These are phyloP conservation scores for Beroe forskalii DNA, from an alignment of 37 sponge, comb jelly and placozoan genomes.

Conservation along the genomic window DNA sequence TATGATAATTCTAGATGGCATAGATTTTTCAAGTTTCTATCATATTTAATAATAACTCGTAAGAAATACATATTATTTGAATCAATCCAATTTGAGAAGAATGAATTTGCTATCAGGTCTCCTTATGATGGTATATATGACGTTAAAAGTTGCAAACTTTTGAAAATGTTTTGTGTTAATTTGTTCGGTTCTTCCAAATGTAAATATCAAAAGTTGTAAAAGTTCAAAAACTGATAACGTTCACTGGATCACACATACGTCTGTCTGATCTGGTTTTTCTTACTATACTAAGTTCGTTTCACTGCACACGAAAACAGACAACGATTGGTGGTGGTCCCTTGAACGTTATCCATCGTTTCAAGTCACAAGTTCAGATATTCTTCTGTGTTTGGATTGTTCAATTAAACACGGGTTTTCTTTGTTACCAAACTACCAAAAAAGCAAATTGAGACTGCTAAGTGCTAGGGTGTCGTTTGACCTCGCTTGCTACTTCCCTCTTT, in stretches of 20 bases:
- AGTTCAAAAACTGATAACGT: constrained; percentile 4
- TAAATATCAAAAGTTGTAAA: constrained; percentile 61
- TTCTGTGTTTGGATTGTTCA: constrained; percentile 50
- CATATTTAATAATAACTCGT: constrained; percentile 36
- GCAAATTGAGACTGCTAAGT: no score
- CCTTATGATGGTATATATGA: no score
- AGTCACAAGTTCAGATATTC: constrained; percentile 18
- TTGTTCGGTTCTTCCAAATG: constrained; percentile 10
- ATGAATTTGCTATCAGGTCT: neutral
- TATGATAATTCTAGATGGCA: no score
- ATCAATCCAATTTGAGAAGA: constrained; percentile 37
- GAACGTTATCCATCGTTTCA: neutral
- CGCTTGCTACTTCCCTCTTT: no score
- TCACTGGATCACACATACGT: neutral
- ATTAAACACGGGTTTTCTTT: constrained; percentile 9
- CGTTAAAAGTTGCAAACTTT: neutral
- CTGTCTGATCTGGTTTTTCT: no score
- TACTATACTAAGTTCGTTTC: no score
- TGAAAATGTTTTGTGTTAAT: constrained; percentile 53
- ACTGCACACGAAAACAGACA: no score
- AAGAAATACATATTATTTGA: constrained; percentile 29
- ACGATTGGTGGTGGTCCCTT: no score
- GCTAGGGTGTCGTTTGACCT: no score
- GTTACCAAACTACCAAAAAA: neutral
- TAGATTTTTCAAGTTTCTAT: constrained; percentile 52